Evolutionary conservation across 1,140 invertebrate genomes (phyloP), one percentile per base, ranked within the genome.

Genomic region (Steinernema feltiae): DNA sequence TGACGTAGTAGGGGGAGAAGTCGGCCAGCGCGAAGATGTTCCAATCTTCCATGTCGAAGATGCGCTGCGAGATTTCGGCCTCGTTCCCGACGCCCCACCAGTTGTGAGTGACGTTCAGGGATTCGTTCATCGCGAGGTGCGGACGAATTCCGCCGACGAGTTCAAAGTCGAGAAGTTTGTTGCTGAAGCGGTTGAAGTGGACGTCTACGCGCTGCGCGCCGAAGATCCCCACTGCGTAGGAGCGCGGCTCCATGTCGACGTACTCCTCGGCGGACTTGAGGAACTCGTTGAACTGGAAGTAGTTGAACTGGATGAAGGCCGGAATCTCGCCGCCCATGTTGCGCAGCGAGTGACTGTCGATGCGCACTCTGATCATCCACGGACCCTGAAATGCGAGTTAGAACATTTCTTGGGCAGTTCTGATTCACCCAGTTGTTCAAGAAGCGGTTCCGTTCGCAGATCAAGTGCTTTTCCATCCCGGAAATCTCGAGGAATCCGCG

Each of bases 31-130:
- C 94, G 87, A 95, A 95, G 87, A 94, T 94, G 86, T 99, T 99
- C 97, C 97, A 98, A 85, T 98, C 96, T 87, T 99, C 95, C 88
- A 99, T 98, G 88, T 99, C 97, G 87, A 99, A 99, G 80, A 99
- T 97, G 84, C 91, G 90, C 69, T 91, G 89, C 78, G 91, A 89
- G 31, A 99, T 98, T 32, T 89, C 87, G 30, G 78, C 85, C 63
- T 87, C 84, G 71, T 81, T 87, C 12, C 87, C 87, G 1, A 91
- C 92, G 7, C 95, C 96, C 96, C 97, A 99, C 93, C 93, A 99
- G 87, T 99, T 99, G 85, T 96, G 92, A 18, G 89, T 90, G 0
- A 94, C 94, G 86, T 98, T 92, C 7, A 99, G 88, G 53, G 89
- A 89, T 81, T 94, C 95, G 77, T 94, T 91, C 0, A 97, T 90